Evolutionary conservation across 2,888 invertebrate species (phyloP), one percentile per base, ranked within the genome.

Genomic region (Biston betularia): DNA sequence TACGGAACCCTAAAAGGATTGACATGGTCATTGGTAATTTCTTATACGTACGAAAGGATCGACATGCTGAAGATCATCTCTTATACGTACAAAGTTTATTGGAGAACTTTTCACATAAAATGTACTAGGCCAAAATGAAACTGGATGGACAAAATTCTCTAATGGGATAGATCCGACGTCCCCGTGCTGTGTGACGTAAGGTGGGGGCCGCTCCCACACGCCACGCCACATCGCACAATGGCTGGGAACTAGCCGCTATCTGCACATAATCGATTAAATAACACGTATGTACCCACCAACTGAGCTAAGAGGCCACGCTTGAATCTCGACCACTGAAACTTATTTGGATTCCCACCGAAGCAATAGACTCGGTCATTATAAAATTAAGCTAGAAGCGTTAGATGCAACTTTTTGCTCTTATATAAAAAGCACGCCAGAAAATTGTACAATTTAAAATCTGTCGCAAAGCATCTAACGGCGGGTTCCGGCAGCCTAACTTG

Each of bases 211-310:
- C 56, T 56, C 56, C 14, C 56, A 56, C 56, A 44, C 57, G 10
- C 46, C 57, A 48, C 57, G 15, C 45, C 24, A 34, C 63, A 24
- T 6, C 24, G 10, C 44, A 57, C 63, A 57, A 57, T 63, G 52
- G 60, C 54, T 58, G 64, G 53, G 58, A 64, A 48, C 56, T 48
- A 6, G 44, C 46, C 50, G 40, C 42, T 59, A 59, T 58, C 64
- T 59, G 46, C 45, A 54, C 58, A 64, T 64, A 58, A 64, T 64
- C 64, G 58, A 57, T 64, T 64, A 58, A 64, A 64, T 64, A 64
- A 58, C 48, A 48, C 57, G 48, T 38, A 48, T 24, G 48, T 46
- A 58, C 38, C 40, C 45, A 33, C 33, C 35, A 45, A 9, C 9
- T 9, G n/a, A 55, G 34, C 35, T 42, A 42, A 1, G 49, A 63